These are phyloP conservation scores for Lepisosteus osseus DNA, from an alignment of 2,113 vertebrate species.

Conservation along the genomic window DNA sequence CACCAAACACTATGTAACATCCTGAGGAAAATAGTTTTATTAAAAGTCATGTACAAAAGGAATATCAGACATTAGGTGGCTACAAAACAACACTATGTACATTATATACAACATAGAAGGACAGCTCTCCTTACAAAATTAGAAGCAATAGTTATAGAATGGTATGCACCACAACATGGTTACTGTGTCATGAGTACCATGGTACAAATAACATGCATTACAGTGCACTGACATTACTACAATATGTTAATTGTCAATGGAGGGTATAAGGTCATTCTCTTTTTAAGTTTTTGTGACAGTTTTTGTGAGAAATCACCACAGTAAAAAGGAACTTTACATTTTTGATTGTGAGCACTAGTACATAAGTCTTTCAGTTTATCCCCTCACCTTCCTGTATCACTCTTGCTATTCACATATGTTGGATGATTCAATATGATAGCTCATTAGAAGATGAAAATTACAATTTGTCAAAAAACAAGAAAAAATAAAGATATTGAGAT, in stretches of 20 bases:
- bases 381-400: too few species aligned
- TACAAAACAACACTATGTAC: constrained; percentile 66
- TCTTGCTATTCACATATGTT: too few species aligned
- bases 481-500: neutral
- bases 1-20: neutral
- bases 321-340: too few species aligned
- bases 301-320: too few species aligned
- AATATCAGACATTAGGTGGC: constrained; percentile 43
- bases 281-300: neutral
- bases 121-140: neutral
- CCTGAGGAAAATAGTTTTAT: constrained; percentile 57
- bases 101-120: constrained; percentile 35
- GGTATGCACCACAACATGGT: neutral
- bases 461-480: neutral
- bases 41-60: constrained; percentile 70
- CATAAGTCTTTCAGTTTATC: too few species aligned
- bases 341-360: too few species aligned
- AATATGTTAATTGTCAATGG: neutral
- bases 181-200: neutral
- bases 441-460: neutral
- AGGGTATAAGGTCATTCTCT: neutral
- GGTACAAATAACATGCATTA: constrained; percentile 11
- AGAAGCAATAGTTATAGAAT: neutral
- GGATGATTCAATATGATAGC: too few species aligned
- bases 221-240: constrained; percentile 1